These are phyloP conservation scores for Passer domesticus DNA, from an alignment of 2,113 vertebrate genomes.

Conservation along the genomic window DNA sequence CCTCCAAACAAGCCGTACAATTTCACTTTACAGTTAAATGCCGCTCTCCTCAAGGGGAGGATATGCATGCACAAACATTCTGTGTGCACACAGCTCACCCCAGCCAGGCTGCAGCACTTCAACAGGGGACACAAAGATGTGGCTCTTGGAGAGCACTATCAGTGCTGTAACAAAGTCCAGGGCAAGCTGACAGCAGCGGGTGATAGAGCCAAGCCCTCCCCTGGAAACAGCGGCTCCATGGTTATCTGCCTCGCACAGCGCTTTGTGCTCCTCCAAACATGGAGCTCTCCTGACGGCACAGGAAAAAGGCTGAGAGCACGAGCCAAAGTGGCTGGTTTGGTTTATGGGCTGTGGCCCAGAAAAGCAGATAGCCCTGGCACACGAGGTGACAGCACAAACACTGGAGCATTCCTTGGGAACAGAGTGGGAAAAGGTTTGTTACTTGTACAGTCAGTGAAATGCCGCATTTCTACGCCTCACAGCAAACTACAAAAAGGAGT, in stretches of 20 bases:
- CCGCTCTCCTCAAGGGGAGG: background rate
- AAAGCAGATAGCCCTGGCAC: background rate
- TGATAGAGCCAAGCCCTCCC: background rate
- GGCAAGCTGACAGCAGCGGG: background rate
- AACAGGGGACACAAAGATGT: background rate
- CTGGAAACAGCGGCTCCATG: background rate
- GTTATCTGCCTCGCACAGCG: constrained; percentile 1
- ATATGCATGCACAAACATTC: background rate
- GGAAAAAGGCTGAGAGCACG: background rate
- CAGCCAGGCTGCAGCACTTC: background rate
- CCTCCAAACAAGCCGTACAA: background rate
- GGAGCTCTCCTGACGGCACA: background rate
- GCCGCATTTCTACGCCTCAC: background rate
- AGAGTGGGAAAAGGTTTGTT: background rate
- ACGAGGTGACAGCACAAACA: background rate
- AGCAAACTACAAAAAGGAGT: background rate
- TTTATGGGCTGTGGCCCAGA: background rate
- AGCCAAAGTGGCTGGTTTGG: background rate
- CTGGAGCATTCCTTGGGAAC: background rate
- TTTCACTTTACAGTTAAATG: background rate
- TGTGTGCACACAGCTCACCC: background rate
- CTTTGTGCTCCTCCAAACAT: background rate
- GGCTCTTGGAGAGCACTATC: constrained; percentile 8
- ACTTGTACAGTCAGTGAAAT: background rate
- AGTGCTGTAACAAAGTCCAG: constrained; percentile 25